Percentiles rank a stretch among this genome's conserved stretches.
Evolutionary conservation across 2,888 invertebrate genomes (phyloP).

Genomic region (Acrocera orbiculus): DNA sequence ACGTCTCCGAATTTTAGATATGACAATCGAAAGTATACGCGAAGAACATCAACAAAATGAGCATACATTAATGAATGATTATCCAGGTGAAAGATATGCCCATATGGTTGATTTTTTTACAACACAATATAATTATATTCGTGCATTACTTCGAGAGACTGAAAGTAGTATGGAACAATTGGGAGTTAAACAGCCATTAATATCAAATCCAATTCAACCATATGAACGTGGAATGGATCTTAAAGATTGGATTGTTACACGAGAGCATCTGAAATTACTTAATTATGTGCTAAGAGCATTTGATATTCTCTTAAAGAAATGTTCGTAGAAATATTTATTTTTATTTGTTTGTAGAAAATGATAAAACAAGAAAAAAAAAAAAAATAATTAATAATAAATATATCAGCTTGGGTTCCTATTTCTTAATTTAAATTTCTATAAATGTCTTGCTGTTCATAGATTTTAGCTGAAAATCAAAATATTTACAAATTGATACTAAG

Average conservation of each 20-base stretch:
- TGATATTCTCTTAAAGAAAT: slow-evolving; percentile 5
- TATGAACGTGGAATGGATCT: slow-evolving; percentile 4
- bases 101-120: slow-evolving; percentile 4
- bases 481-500: no score
- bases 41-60: slow-evolving; percentile 3
- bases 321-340: no score
- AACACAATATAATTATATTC: slow-evolving; percentile 3
- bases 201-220: not conserved
- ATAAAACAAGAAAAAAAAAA: no score
- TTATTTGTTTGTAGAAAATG: no score
- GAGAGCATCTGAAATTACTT: slow-evolving; percentile 9
- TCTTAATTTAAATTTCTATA: no score
- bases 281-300: slow-evolving; percentile 8
- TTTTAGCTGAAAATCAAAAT: no score
- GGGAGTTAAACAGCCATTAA: slow-evolving; percentile 2
- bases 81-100: not conserved
- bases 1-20: slow-evolving; percentile 4
- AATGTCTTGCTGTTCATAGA: no score
- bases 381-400: no score
- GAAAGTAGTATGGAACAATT: slow-evolving; percentile 3
- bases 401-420: no score
- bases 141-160: slow-evolving; percentile 5
- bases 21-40: slow-evolving; percentile 4
- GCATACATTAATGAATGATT: not conserved
- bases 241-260: slow-evolving; percentile 10